phyloP scores from a whole-genome alignment of 2,888 invertebrate species.

The Hirtodrosophila duncani region DNA sequence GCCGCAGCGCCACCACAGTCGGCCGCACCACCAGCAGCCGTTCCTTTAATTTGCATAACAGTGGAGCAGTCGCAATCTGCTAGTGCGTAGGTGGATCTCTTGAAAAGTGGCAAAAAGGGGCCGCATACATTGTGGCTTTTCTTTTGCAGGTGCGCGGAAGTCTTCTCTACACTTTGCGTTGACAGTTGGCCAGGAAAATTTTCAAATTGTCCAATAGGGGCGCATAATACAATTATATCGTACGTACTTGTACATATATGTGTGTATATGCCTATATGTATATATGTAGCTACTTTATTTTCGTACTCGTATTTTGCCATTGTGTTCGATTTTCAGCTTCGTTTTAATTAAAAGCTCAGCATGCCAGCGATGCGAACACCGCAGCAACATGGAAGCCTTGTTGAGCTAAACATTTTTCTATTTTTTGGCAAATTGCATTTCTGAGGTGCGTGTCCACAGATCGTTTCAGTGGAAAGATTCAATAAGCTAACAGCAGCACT shows the following conservation, averaged over 20 bases:
- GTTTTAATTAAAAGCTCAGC: slow-evolving; percentile 12
- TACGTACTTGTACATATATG: neutral
- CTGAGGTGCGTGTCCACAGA: slow-evolving; percentile 1
- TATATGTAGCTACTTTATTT: too few relatives aligned
- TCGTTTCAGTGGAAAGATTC: neutral
- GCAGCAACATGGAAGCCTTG: neutral
- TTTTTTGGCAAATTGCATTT: slow-evolving; percentile 12
- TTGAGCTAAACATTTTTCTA: neutral
- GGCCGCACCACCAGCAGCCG: neutral
- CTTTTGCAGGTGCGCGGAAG: slow-evolving; percentile 28
- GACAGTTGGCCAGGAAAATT: slow-evolving; percentile 1
- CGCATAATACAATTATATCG: too few relatives aligned
- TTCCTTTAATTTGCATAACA: slow-evolving; percentile 8
- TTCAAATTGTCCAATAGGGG: neutral
- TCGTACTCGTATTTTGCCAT: neutral
- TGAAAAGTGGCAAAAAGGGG: too few relatives aligned
- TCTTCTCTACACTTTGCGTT: neutral
- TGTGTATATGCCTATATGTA: neutral
- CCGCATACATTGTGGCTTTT: neutral
- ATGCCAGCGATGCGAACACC: slow-evolving; percentile 4
- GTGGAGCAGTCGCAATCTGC: too few relatives aligned
- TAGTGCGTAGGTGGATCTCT: too few relatives aligned
- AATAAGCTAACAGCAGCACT: too few relatives aligned
- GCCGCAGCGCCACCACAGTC: too few relatives aligned
- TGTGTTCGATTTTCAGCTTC: neutral